Evolutionary conservation across 2,888 invertebrate genomes (phyloP), one percentile per base, ranked within the genome.

Genomic region (Pollenia griseotomentosa): DNA sequence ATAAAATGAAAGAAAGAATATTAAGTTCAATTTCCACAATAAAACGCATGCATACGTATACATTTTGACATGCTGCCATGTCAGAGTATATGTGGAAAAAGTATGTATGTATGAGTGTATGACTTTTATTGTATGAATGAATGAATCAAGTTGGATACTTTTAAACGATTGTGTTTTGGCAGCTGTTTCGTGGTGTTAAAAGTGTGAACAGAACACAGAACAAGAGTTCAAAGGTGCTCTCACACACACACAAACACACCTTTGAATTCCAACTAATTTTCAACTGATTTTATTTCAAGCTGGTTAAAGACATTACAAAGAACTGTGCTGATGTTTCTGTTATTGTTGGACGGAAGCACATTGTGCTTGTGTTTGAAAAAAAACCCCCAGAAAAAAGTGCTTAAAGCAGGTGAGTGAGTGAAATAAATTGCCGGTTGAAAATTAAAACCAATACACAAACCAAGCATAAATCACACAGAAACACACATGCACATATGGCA

Each of bases 201-300:
- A n/a, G 3, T 66, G 61, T 59, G 63, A 71, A 71, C 55, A 16
- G 11, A 42, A 19, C 11, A 71, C 63, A 16, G 11, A 42, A 19
- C 14, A 81, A 85, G 78, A 85, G 73, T 77, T 85, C 66, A 73
- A 73, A 80, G 75, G 57, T 80, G 23, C 4, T 42, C 48, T 55
- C 11, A 33, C 19, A 16, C 59, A 16, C 59, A 19, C 12, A 40
- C 33, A 51, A 23, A 66, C 2, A 51, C 44, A 23, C 7, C 33
- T 42, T 23, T 42, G 3, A 51, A 7, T 8, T 40, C 14, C 51
- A 12, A 46, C 46, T 51, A 48, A 48, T 44, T 44, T 44, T 5
- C 42, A 23, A 42, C 14, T 48, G 55, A 48, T 40, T 57, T 46
- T 33, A 8, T 10, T n/a, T 57, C 10, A 68, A 68, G 40, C 66